Evolutionary conservation across 2,113 vertebrate species (phyloP).

Genomic region (Crotalus tigris): DNA sequence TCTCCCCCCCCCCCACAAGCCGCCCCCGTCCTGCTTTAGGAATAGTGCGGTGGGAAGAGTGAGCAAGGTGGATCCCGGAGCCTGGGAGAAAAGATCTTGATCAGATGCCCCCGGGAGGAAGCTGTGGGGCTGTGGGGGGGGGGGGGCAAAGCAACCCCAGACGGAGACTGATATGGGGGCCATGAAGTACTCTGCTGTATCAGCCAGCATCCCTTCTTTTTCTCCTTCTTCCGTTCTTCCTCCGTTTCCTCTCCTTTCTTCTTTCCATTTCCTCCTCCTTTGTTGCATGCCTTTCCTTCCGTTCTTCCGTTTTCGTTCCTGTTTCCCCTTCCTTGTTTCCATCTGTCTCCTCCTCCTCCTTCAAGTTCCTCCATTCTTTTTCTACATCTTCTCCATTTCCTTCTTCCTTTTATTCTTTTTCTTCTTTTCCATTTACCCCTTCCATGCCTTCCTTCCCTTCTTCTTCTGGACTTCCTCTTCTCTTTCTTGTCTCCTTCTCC

Average conservation of each 20-base stretch:
- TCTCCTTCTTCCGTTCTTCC: neutral
- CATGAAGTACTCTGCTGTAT: neutral
- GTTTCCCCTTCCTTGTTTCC: neutral
- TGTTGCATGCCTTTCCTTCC: neutral
- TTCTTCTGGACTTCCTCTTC: too few species aligned
- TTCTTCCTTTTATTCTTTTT: too few species aligned
- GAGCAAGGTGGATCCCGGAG: neutral
- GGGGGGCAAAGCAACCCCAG: too few species aligned
- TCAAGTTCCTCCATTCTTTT: neutral
- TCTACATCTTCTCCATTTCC: too few species aligned
- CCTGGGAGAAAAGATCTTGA: neutral
- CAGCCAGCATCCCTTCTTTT: neutral
- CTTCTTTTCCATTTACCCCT: neutral
- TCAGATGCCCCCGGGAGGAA: neutral
- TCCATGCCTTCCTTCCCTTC: neutral
- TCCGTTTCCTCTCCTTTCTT: neutral
- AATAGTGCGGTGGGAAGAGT: neutral
- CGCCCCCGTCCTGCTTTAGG: neutral
- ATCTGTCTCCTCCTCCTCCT: neutral
- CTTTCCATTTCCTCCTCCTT: neutral
- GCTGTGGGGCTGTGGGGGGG: neutral
- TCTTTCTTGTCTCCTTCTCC: neutral
- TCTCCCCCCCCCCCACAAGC: too few species aligned
- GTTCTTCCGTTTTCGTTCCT: neutral
- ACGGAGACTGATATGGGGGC: neutral